Evolutionary conservation across 2,888 invertebrate genomes (phyloP), one percentile per base, ranked within the genome.

Genomic region (Teleiodes luculella): DNA sequence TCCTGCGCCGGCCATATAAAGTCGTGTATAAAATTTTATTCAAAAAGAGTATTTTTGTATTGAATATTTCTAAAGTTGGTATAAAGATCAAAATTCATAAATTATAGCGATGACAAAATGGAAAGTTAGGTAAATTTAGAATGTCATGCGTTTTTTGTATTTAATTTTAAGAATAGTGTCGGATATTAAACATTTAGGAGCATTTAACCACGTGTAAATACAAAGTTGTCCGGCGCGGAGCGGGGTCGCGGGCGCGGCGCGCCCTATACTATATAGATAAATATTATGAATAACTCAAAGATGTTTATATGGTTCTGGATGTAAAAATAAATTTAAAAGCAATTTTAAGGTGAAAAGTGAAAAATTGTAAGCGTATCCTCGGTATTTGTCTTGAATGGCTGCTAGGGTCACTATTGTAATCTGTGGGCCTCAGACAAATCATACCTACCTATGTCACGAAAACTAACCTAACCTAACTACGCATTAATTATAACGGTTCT

Each of bases 191-290:
- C 87, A 85, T 92, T 92, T 92, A 92, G 92, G 92, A 90, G 83
- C 92, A 92, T 91, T 47, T 91, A 91, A 92, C 92, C 92, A 92
- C 91, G 92, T 92, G 92, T 92, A 92, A 91, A 91, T 91, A 92
- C 85, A 80, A 86, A 83, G 81, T 78, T 80, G 76, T 76, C 61
- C 70, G 79, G 73, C 66, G 73, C 68, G 69, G 65, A 58, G 64
- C 65, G 74, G 70, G 75, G n/a, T n/a, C n/a, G 78, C 77, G 78
- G n/a, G n/a, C n/a, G 78, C 71, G 78, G 76, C 58, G 78, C 66
- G 76, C 75, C 48, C 13, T 45, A 80, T 61, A 71, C 80, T 87
- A 85, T 86, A 84, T 89, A 90, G 89, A 87, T 88, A 80, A 86
- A 86, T 87, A 88, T 67, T 82, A 88, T 87, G 84, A 83, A 86